These are phyloP conservation scores for Odontesthes bonariensis DNA, from an alignment of 2,113 vertebrate genomes.

Conservation along the genomic window DNA sequence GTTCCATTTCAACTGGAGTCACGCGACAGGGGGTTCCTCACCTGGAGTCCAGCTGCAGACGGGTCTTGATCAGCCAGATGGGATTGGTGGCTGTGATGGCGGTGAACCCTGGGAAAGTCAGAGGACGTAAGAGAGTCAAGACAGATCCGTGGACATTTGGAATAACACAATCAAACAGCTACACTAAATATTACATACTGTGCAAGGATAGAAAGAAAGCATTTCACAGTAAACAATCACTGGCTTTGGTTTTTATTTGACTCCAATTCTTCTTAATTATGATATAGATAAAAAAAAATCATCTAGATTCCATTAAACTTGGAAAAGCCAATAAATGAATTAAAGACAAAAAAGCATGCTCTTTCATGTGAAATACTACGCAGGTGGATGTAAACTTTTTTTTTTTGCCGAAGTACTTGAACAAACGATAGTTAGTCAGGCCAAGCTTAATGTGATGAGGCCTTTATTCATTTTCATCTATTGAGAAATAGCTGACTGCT, in stretches of 20 bases:
- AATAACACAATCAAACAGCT: slow-evolving; percentile 47
- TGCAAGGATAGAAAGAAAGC: slow-evolving; percentile 60
- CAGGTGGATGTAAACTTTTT: slow-evolving; percentile 35
- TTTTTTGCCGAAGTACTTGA: not conserved
- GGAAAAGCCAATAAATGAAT: not conserved
- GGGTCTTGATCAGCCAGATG: slow-evolving; percentile 99
- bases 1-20: not conserved
- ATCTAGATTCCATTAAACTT: not conserved
- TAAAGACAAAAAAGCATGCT: slow-evolving; percentile 2
- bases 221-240: slow-evolving; percentile 68
- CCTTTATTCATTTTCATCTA: slow-evolving; percentile 14
- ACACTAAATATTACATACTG: slow-evolving; percentile 31
- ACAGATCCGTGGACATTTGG: slow-evolving; percentile 47
- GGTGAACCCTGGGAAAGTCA: slow-evolving; percentile 93
- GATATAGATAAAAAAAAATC: slow-evolving; percentile 2
- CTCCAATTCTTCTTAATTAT: slow-evolving; percentile 4
- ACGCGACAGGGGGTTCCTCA: slow-evolving; percentile 60
- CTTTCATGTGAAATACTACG: slow-evolving; percentile 50
- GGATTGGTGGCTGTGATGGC: slow-evolving; percentile 98
- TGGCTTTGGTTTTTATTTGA: slow-evolving; percentile 14
- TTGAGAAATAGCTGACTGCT: slow-evolving; percentile 8
- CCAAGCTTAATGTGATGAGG: slow-evolving; percentile 32
- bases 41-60: slow-evolving; percentile 97
- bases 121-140: slow-evolving; percentile 77
- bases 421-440: slow-evolving; percentile 25